These are phyloP conservation scores for Procambarus clarkii DNA, from an alignment of 1,140 invertebrate species.

Conservation along the genomic window DNA sequence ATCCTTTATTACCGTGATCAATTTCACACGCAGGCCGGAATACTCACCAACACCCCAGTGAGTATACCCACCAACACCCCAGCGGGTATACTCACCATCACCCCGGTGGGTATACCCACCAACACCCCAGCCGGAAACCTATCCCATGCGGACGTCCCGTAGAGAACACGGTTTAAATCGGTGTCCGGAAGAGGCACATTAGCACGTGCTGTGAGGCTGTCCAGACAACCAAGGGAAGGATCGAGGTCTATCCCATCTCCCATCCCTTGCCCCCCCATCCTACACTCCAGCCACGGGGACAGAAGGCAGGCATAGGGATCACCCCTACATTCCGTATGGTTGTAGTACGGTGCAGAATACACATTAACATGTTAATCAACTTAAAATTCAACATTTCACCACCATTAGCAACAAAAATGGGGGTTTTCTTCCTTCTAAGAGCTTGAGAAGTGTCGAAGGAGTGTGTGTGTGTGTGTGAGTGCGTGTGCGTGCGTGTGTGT, in stretches of 20 bases:
- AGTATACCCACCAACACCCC: too few relatives aligned
- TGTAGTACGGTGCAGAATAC: too few relatives aligned
- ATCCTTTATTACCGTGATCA: background rate
- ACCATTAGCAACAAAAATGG: too few relatives aligned
- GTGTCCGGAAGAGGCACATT: background rate
- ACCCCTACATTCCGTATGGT: too few relatives aligned
- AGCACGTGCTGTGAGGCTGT: constrained; percentile 5
- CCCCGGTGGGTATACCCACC: background rate
- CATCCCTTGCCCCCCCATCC: background rate
- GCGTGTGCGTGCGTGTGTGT: background rate
- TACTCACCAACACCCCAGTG: too few relatives aligned
- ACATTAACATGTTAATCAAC: too few relatives aligned
- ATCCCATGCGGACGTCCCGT: background rate
- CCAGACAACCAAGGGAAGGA: background rate
- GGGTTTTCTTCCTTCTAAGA: background rate
- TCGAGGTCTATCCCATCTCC: background rate
- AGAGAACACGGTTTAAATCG: background rate
- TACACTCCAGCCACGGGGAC: background rate
- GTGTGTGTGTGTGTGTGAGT: background rate
- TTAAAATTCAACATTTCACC: too few relatives aligned
- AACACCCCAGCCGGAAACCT: background rate
- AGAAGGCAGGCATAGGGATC: too few relatives aligned
- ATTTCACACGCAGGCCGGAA: background rate
- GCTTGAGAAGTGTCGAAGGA: background rate
- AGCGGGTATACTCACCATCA: too few relatives aligned